phyloP scores from a whole-genome alignment of 2,888 invertebrate genomes.

The Cryptocephalus primarius region DNA sequence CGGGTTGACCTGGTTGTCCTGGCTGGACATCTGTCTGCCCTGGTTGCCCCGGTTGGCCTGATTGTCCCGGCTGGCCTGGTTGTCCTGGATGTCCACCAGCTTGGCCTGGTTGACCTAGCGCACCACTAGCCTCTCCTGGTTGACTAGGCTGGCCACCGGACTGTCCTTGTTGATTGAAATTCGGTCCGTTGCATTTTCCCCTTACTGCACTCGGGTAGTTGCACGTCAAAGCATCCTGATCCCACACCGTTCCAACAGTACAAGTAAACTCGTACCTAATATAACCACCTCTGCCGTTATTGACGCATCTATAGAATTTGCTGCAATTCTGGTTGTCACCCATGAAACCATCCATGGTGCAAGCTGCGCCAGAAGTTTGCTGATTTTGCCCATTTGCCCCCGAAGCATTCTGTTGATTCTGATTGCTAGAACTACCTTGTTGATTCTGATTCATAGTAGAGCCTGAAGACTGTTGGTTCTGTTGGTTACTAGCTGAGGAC shows the following conservation, averaged over 20 bases:
- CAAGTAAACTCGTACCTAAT: constrained; percentile 61
- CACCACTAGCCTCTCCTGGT: neutral
- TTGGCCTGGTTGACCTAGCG: constrained; percentile 4
- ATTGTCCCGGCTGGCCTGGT: too few species aligned
- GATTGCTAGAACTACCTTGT: constrained; percentile 7
- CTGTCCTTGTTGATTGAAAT: constrained; percentile 9
- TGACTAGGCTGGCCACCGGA: constrained; percentile 2
- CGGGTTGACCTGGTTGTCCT: constrained; percentile 1
- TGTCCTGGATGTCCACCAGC: neutral
- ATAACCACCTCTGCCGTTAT: constrained; percentile 46
- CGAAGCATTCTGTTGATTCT: neutral
- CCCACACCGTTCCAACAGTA: constrained; percentile 69
- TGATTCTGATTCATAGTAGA: constrained; percentile 5
- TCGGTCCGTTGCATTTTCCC: constrained; percentile 15
- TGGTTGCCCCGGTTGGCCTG: neutral
- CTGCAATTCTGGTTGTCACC: constrained; percentile 56
- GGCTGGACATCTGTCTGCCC: constrained; percentile 34
- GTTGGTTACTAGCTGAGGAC: constrained; percentile 5
- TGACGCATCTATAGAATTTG: constrained; percentile 67
- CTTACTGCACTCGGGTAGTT: constrained; percentile 55
- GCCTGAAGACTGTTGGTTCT: constrained; percentile 4
- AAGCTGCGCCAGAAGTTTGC: neutral
- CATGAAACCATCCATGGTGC: constrained; percentile 52
- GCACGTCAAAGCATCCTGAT: constrained; percentile 53
- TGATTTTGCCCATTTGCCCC: neutral